Conservation (phyloP, 1,140 invertebrate genomes). For the Grapholita molesta region DNA sequence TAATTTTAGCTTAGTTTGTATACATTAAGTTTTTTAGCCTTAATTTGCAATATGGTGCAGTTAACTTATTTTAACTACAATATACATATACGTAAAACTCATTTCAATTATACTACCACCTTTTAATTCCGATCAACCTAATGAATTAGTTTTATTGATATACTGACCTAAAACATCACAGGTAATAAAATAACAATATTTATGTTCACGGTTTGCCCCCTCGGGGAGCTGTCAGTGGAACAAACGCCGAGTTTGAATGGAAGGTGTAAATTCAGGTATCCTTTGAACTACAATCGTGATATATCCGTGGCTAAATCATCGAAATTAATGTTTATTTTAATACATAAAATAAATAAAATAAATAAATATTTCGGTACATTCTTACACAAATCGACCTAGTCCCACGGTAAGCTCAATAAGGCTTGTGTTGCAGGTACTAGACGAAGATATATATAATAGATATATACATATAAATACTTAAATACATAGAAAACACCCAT, state of each 20-base stretch:
- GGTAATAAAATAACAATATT: slow-evolving; percentile 5
- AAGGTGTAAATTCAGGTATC: slow-evolving; percentile 4
- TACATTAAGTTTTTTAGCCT: neutral
- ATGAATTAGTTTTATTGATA: neutral
- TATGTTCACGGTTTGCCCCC: neutral
- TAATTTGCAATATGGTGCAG: neutral
- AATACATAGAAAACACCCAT: too few species aligned
- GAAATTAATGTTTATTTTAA: neutral
- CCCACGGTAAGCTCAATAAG: too few species aligned
- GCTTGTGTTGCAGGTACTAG: too few species aligned
- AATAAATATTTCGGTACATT: too few species aligned
- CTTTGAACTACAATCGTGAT: neutral
- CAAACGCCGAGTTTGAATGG: neutral
- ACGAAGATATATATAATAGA: too few species aligned
- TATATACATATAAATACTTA: too few species aligned
- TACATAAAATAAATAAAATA: too few species aligned
- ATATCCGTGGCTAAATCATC: neutral
- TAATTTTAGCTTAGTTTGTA: neutral
- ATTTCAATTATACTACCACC: neutral
- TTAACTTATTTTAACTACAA: neutral
- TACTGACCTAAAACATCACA: neutral
- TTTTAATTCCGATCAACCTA: neutral
- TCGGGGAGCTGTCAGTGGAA: neutral
- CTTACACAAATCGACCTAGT: too few species aligned
- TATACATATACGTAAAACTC: too few species aligned